Evolutionary conservation across 2,113 vertebrate genomes (phyloP).

Genomic region (Cyprichromis sp.): DNA sequence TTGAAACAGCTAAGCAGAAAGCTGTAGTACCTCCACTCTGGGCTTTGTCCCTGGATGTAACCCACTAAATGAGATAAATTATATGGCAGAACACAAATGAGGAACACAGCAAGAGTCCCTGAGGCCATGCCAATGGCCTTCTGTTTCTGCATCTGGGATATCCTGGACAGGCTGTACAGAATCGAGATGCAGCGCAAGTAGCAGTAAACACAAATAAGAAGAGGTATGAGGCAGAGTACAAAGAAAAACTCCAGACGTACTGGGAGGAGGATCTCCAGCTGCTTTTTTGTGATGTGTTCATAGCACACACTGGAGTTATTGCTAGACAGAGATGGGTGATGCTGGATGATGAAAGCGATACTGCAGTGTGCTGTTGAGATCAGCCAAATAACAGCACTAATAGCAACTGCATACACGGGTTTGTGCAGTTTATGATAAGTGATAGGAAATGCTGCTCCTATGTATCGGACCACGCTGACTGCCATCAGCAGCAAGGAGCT

Average conservation of each 20-base stretch:
- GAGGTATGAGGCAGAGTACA: constrained; percentile 67
- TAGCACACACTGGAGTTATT: constrained; percentile 42
- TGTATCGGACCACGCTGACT: constrained; percentile 74
- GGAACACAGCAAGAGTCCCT: constrained; percentile 72
- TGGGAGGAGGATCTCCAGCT: constrained; percentile 63
- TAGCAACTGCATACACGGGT: constrained; percentile 12
- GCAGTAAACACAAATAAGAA: constrained; percentile 65
- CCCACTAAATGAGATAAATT: constrained; percentile 74
- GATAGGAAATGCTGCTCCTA: constrained; percentile 69
- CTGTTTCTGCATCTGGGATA: constrained; percentile 50
- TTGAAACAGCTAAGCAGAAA: constrained; percentile 73
- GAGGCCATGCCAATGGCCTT: constrained; percentile 68
- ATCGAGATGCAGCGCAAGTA: constrained; percentile 58
- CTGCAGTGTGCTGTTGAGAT: constrained; percentile 69
- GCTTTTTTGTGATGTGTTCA: constrained; percentile 52
- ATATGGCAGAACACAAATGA: constrained; percentile 74
- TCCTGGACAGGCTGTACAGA: constrained; percentile 41
- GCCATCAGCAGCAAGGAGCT: constrained; percentile 75
- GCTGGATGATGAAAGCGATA: constrained; percentile 52
- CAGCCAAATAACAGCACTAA: constrained; percentile 61
- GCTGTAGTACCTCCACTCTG: constrained; percentile 62
- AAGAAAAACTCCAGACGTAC: constrained; percentile 68
- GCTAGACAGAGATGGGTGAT: not conserved
- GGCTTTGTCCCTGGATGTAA: constrained; percentile 50
- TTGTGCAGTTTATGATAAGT: constrained; percentile 47